phyloP scores from a whole-genome alignment of 1,140 invertebrate species.

The Oryzaephilus surinamensis region DNA sequence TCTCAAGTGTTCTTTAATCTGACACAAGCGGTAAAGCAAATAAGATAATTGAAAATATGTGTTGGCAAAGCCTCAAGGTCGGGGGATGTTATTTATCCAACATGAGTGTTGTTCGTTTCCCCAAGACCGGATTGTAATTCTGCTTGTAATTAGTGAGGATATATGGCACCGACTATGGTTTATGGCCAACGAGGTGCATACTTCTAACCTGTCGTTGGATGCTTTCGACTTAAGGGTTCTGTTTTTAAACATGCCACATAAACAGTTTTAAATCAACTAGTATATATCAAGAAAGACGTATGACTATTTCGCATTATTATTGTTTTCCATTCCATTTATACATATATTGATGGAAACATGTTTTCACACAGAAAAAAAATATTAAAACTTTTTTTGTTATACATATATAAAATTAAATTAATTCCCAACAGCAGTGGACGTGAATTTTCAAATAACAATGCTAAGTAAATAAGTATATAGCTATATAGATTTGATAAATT shows the following conservation, averaged over 20 bases:
- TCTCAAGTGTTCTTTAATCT: constrained; percentile 33
- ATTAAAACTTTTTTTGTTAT: too few species aligned
- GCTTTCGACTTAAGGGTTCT: constrained; percentile 14
- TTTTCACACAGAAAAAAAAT: too few species aligned
- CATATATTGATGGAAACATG: too few species aligned
- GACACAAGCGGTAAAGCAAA: constrained; percentile 31
- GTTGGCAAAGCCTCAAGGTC: constrained; percentile 34
- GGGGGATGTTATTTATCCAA: constrained; percentile 33
- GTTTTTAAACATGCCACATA: background rate
- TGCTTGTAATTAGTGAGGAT: constrained; percentile 28
- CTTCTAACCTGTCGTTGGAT: constrained; percentile 18
- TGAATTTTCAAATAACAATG: too few species aligned
- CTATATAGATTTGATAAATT: too few species aligned
- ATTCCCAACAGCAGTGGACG: too few species aligned
- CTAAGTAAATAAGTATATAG: too few species aligned
- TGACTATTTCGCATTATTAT: too few species aligned
- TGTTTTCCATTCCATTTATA: too few species aligned
- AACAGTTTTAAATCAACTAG: too few species aligned
- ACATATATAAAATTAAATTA: too few species aligned
- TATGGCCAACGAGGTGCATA: constrained; percentile 13
- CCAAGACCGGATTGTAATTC: constrained; percentile 17
- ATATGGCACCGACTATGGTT: constrained; percentile 23
- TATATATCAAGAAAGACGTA: too few species aligned
- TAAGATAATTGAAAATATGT: constrained; percentile 36
- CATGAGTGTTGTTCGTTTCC: constrained; percentile 10